Conservation (phyloP, 2,888 invertebrate species). For the Fragum whitleyi region DNA sequence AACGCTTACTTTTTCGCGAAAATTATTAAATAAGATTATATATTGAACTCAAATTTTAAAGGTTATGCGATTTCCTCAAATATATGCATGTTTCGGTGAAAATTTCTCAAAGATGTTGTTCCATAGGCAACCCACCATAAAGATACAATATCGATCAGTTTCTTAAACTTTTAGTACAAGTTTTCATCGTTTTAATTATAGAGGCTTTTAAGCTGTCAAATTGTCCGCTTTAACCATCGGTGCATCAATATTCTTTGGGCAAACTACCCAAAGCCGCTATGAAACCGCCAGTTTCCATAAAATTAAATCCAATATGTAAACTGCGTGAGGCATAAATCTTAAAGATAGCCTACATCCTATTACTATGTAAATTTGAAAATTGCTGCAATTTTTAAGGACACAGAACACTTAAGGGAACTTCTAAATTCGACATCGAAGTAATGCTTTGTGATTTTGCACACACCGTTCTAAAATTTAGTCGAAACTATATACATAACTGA, state of each 20-base stretch:
- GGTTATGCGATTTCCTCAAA: too few species aligned
- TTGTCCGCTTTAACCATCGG: neutral
- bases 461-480: too few species aligned
- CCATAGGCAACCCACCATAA: neutral
- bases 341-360: neutral
- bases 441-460: neutral
- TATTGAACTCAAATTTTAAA: too few species aligned
- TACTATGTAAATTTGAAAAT: neutral
- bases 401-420: neutral
- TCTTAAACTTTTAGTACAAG: neutral
- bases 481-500: too few species aligned
- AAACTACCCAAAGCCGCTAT: neutral
- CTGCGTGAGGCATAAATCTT: neutral
- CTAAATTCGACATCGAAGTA: too few species aligned
- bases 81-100: too few species aligned
- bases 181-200: constrained; percentile 16
- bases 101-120: too few species aligned
- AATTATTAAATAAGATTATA: too few species aligned
- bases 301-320: neutral
- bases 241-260: constrained; percentile 1
- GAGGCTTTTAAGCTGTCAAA: constrained; percentile 18
- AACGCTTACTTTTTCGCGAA: too few species aligned
- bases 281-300: constrained; percentile 1
- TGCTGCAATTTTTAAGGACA: neutral
- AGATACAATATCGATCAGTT: neutral